Percentiles rank a stretch among this genome's conserved stretches.
Conservation (phyloP, 2,888 invertebrate genomes). For the Caenorhabditis parvicauda region DNA sequence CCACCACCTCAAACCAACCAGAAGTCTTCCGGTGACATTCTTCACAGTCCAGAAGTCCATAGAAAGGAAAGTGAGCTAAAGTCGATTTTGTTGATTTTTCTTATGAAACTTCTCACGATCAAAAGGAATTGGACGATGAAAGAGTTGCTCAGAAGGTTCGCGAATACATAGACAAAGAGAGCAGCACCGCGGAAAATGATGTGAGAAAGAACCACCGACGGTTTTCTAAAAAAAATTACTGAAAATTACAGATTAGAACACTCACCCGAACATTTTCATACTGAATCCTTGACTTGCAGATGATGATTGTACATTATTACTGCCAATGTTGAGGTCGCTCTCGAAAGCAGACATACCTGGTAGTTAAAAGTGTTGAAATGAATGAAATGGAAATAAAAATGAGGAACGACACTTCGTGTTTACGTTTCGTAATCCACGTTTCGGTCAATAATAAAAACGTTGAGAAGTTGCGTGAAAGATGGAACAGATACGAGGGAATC, state of each 20-base stretch:
- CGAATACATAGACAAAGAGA: conserved; percentile 82
- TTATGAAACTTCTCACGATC: conserved; percentile 69
- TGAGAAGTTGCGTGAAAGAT: too few species aligned
- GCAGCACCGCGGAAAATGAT: conserved; percentile 78
- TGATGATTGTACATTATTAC: conserved; percentile 12
- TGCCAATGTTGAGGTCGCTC: conserved; percentile 37
- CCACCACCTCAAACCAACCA: conserved; percentile 98
- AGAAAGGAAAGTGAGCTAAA: conserved; percentile 75
- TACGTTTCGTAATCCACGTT: too few species aligned
- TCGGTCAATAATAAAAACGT: too few species aligned
- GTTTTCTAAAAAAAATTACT: conserved; percentile 38
- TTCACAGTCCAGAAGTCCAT: conserved; percentile 99
- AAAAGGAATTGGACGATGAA: conserved; percentile 94
- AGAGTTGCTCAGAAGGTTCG: conserved; percentile 83
- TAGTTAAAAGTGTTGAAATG: too few species aligned
- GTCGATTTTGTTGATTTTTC: background rate
- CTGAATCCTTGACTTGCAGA: conserved; percentile 29
- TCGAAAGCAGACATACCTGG: conserved; percentile 39
- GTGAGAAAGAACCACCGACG: conserved; percentile 55
- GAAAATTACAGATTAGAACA: conserved; percentile 1
- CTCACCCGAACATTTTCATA: conserved; percentile 39
- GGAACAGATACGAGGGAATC: too few species aligned
- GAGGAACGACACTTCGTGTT: too few species aligned
- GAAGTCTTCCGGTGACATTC: conserved; percentile 86
- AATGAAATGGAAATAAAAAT: too few species aligned